Evolutionary conservation across 2,113 vertebrate species (phyloP).

Genomic region (Prietella phreatophila): DNA sequence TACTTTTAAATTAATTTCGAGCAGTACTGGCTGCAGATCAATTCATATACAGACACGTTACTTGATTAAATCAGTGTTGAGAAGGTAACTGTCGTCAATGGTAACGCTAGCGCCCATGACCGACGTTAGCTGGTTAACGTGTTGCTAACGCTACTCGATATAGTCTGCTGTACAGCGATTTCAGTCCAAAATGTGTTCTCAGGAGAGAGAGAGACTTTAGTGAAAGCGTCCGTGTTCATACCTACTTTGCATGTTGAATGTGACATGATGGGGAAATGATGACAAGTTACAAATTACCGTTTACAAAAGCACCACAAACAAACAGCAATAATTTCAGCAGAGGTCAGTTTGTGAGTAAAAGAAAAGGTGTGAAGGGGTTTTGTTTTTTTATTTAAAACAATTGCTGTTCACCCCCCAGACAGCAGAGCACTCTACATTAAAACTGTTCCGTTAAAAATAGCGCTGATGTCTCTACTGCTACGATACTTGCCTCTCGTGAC

Average conservation of each 20-base stretch:
- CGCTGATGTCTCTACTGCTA: too few species aligned
- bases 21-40: not conserved
- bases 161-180: not conserved
- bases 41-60: not conserved
- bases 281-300: not conserved
- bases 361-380: not conserved
- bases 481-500: not conserved
- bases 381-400: not conserved
- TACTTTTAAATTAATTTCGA: not conserved
- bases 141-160: not conserved
- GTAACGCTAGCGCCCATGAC: not conserved
- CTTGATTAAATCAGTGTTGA: not conserved
- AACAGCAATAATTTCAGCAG: not conserved
- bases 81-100: not conserved
- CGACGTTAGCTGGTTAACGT: not conserved
- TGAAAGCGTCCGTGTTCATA: not conserved
- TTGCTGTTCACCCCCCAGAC: not conserved
- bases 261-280: not conserved
- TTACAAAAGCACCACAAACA: not conserved
- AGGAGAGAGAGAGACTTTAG: not conserved
- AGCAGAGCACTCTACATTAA: not conserved
- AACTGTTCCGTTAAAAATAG: not conserved
- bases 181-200: not conserved
- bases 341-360: not conserved
- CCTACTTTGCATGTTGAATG: not conserved